Evolutionary conservation across 2,888 invertebrate genomes (phyloP).

Genomic region (Ethmia dodecea): DNA sequence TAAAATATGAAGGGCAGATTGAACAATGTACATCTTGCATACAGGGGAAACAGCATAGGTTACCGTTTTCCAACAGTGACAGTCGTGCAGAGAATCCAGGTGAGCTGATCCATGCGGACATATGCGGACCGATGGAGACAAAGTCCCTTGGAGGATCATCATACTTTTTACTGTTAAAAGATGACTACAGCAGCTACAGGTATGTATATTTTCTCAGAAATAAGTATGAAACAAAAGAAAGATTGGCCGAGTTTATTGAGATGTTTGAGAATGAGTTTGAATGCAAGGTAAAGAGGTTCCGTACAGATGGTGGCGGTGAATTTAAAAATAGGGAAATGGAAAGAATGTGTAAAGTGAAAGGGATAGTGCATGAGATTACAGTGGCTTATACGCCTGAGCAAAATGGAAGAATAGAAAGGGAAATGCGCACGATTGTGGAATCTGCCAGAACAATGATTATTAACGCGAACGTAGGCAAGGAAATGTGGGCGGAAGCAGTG

Average conservation of each 20-base stretch:
- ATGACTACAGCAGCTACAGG: slow-evolving; percentile 12
- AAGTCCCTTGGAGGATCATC: slow-evolving; percentile 5
- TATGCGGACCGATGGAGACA: slow-evolving; percentile 8
- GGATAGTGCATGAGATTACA: slow-evolving; percentile 7
- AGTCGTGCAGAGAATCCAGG: neutral
- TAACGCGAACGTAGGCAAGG: slow-evolving; percentile 14
- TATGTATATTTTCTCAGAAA: slow-evolving; percentile 12
- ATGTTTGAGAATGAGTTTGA: slow-evolving; percentile 10
- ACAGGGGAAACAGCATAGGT: slow-evolving; percentile 5
- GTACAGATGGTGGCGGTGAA: slow-evolving; percentile 8
- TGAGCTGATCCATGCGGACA: slow-evolving; percentile 6
- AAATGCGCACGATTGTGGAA: slow-evolving; percentile 12
- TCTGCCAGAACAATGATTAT: slow-evolving; percentile 13
- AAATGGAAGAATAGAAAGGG: slow-evolving; percentile 13
- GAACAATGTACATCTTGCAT: slow-evolving; percentile 5
- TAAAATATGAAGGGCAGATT: slow-evolving; percentile 6
- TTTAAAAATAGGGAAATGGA: slow-evolving; percentile 4
- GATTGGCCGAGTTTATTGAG: slow-evolving; percentile 5
- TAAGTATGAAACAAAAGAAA: slow-evolving; percentile 8
- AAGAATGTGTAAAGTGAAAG: slow-evolving; percentile 5
- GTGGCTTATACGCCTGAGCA: slow-evolving; percentile 14
- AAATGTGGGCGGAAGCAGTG: slow-evolving; percentile 35
- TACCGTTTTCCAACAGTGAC: slow-evolving; percentile 7
- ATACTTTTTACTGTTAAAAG: slow-evolving; percentile 13
- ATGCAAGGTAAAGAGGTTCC: slow-evolving; percentile 5